Evolutionary conservation across 2,113 vertebrate species (phyloP).

Genomic region (Arenaria interpres): DNA sequence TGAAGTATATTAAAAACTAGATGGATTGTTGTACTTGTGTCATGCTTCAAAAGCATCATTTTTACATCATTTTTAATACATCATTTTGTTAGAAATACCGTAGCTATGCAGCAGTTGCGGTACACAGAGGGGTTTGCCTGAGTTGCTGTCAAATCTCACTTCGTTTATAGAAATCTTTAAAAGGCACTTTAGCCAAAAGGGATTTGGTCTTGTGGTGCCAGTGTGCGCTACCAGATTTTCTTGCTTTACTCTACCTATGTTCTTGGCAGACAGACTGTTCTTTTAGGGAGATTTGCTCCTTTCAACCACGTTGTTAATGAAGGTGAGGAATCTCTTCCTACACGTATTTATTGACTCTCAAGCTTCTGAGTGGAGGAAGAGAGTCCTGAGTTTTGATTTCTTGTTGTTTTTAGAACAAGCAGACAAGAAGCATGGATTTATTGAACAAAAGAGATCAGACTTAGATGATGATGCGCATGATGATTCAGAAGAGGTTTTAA

Average conservation of each 20-base stretch:
- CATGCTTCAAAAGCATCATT: background rate
- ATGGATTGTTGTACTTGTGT: background rate
- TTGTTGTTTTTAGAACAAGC: background rate
- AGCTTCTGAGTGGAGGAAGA: background rate
- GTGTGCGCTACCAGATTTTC: background rate
- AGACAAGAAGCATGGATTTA: background rate
- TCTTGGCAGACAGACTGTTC: background rate
- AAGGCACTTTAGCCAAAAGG: background rate
- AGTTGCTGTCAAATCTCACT: constrained; percentile 23
- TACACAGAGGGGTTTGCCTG: background rate
- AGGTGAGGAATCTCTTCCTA: background rate
- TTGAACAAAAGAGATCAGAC: background rate
- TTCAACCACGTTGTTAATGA: background rate
- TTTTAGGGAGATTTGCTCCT: background rate
- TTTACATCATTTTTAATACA: background rate
- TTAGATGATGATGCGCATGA: background rate
- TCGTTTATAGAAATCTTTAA: constrained; percentile 36
- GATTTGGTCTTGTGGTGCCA: constrained; percentile 3
- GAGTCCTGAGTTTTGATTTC: background rate
- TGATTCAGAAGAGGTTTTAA: constrained; percentile 24
- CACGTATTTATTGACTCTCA: background rate
- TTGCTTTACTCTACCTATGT: background rate
- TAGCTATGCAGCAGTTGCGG: background rate
- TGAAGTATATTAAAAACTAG: background rate
- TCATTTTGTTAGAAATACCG: background rate